Evolutionary conservation across 2,888 invertebrate genomes (phyloP), one percentile per base, ranked within the genome.

Genomic region (Dexiosoma caninum): DNA sequence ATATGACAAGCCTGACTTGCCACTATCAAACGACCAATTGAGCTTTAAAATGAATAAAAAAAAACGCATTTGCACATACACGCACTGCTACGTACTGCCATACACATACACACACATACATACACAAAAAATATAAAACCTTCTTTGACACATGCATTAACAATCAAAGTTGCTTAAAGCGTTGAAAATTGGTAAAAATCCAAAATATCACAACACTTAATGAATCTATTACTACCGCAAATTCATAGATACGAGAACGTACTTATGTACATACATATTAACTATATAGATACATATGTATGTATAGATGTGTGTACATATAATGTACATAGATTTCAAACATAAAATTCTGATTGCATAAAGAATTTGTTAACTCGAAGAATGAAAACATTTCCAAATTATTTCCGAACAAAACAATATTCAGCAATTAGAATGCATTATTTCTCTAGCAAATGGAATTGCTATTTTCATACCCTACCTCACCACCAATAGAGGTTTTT

Each of bases 1-100:
- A 66, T 60, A 71, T 80, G 71, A 80, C 64, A 80, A 66, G 80
- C 80, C 80, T 71, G 76, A 75, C 70, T 80, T 76, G 44, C 51
- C 21, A 75, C 30, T 19, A 66, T 30, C 32, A 57, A 37, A n/a
- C n/a, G 7, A 55, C 32, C 64, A 51, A 59, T 66, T 46, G 42
- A 64, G 78, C 71, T 78, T 71, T 27, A 59, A 60, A 59, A n/a
- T n/a, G n/a, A 44, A 2, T 44, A 14, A 27, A 60, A 60, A 51
- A 4, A 53, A 62, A 69, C 76, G 23, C 46, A 67, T 62, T 46
- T 23, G 55, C 19, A 62, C 14, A 37, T 3, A 32, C 27, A 37
- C 12, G 46, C 12, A 37, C 27, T 6, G 10, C 2, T 27, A 2
- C 12, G 19, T 21, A n/a, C 5, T 21, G 9, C 12, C 10, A 59